Evolutionary conservation across 2,113 vertebrate species (phyloP).

Genomic region (Salminus brasiliensis): DNA sequence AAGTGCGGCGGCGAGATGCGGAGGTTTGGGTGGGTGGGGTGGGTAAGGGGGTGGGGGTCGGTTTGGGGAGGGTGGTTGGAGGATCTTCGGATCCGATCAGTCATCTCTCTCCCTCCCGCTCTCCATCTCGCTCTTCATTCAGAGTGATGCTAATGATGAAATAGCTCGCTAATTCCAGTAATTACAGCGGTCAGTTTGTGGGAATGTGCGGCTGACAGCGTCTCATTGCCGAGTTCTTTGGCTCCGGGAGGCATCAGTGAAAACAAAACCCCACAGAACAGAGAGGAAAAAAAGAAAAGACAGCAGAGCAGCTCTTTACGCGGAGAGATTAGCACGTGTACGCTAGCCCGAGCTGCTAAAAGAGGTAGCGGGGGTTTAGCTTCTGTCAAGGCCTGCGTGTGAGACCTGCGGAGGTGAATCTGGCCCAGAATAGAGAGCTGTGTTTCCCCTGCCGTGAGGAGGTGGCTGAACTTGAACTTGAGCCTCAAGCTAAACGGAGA

Average conservation of each 20-base stretch:
- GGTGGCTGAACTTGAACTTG: no score
- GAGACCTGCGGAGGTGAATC: no score
- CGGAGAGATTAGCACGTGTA: background rate
- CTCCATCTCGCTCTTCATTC: constrained; percentile 66
- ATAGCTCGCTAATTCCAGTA: constrained; percentile 77
- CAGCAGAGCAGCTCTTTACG: background rate
- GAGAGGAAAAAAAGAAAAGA: constrained; percentile 13
- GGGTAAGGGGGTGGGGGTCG: constrained; percentile 50
- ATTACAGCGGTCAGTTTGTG: constrained; percentile 77
- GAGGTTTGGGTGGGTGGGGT: no score
- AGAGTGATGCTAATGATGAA: constrained; percentile 77
- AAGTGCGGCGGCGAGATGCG: constrained; percentile 66
- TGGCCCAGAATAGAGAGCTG: no score
- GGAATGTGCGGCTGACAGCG: constrained; percentile 69
- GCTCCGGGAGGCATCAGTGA: constrained; percentile 52
- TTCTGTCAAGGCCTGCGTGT: no score
- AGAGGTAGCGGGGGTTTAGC: background rate
- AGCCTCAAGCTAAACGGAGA: no score
- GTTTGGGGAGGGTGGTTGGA: constrained; percentile 63
- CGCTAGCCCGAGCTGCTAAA: background rate
- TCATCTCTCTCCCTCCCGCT: constrained; percentile 69
- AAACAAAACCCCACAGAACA: constrained; percentile 32
- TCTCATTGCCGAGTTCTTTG: constrained; percentile 61
- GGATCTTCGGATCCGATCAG: constrained; percentile 70
- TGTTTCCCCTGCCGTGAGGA: no score